Percentiles rank a stretch among this genome's conserved stretches.
phyloP scores from a whole-genome alignment of 1,140 invertebrate species.

The Monomorium pharaonis region DNA sequence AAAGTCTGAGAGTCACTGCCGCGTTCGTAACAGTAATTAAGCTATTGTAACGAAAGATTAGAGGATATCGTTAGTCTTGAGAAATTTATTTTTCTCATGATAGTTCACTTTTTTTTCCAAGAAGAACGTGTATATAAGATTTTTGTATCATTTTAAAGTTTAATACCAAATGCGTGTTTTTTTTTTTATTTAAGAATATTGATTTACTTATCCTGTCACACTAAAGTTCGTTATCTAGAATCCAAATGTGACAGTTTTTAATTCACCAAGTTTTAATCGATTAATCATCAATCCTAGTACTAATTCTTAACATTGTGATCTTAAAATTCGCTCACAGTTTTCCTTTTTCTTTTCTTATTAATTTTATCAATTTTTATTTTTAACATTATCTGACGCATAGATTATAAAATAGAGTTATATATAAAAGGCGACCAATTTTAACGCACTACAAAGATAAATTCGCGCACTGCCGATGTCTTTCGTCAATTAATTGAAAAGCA shows the following conservation, averaged over 20 bases:
- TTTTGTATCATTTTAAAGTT: not conserved
- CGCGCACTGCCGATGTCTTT: not conserved
- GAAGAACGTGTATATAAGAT: not conserved
- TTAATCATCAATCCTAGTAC: not conserved
- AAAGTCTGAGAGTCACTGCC: slow-evolving; percentile 3
- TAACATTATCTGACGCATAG: not conserved
- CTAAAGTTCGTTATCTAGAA: not conserved
- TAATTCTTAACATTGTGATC: not conserved
- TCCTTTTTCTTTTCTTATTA: not conserved
- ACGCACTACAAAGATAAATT: not conserved
- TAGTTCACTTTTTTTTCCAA: not conserved
- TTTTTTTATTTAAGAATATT: not conserved
- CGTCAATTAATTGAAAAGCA: slow-evolving; percentile 8
- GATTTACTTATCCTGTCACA: not conserved
- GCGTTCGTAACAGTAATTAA: slow-evolving; percentile 17
- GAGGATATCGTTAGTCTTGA: not conserved
- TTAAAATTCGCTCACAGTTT: not conserved
- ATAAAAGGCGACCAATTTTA: not conserved
- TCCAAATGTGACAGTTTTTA: not conserved
- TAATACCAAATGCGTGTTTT: not conserved
- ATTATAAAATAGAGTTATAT: not conserved
- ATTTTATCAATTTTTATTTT: not conserved
- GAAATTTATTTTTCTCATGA: not conserved
- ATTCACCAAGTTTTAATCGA: not conserved
- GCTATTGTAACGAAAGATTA: not conserved